A percentile compares a stretch with the other conserved stretches of the same genome.
phyloP scores from a whole-genome alignment of 2,797 vertebrate species.

The Hipposideros larvatus region DNA sequence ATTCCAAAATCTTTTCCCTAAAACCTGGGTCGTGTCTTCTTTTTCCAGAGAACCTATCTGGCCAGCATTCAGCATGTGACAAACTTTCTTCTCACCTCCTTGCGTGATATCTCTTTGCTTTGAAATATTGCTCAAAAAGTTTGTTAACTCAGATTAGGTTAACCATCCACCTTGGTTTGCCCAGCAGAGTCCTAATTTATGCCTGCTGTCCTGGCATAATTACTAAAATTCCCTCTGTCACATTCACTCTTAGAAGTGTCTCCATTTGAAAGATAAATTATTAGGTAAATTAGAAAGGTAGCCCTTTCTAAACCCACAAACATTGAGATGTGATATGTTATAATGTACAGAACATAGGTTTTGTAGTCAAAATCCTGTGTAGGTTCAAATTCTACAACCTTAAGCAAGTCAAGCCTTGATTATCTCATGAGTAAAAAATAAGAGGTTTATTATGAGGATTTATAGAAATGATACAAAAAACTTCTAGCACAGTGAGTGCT shows the following conservation, averaged over 20 bases:
- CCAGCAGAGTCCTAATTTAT: neutral
- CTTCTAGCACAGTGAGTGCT: neutral
- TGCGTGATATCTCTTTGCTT: neutral
- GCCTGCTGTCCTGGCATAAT: neutral
- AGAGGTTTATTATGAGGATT: neutral
- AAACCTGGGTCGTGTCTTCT: neutral
- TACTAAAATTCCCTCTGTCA: neutral
- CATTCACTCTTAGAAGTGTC: slow-evolving; percentile 1
- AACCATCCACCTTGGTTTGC: neutral
- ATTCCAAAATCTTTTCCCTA: neutral
- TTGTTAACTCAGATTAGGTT: neutral
- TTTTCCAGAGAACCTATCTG: neutral
- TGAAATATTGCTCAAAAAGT: slow-evolving; percentile 18
- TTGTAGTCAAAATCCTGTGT: neutral
- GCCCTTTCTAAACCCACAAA: neutral
- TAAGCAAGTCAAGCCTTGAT: neutral
- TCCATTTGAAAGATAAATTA: slow-evolving; percentile 14
- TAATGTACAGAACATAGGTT: neutral
- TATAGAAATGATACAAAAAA: neutral
- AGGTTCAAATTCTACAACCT: neutral
- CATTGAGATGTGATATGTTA: neutral
- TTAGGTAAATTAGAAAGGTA: neutral
- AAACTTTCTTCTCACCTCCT: neutral
- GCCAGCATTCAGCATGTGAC: neutral
- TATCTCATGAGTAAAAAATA: neutral